A percentile compares a stretch with the other conserved stretches of the same genome.
These are phyloP conservation scores for Torymus auratus DNA, from an alignment of 2,888 invertebrate genomes.

Conservation along the genomic window DNA sequence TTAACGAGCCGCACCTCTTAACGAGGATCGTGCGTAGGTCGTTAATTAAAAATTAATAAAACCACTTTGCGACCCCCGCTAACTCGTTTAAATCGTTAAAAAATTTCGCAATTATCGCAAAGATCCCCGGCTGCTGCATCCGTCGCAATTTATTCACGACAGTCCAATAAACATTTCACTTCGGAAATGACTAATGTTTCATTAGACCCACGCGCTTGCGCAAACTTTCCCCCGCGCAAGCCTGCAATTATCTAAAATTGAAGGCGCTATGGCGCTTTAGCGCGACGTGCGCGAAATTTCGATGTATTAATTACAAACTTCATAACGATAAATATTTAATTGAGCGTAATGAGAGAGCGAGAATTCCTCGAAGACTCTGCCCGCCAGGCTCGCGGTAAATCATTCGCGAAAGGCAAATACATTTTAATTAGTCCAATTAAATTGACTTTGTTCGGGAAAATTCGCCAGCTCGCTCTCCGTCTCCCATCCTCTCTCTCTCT, in stretches of 20 bases:
- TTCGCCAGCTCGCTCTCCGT: conserved; percentile 17
- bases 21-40: no score
- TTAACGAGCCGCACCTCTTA: no score
- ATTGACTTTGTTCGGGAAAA: conserved; percentile 34
- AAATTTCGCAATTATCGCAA: no score
- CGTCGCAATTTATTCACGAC: not conserved
- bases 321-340: conserved; percentile 45
- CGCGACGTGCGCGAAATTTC: not conserved
- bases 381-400: not conserved
- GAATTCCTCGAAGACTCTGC: conserved; percentile 5
- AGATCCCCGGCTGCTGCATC: not conserved
- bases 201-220: not conserved
- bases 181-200: no score
- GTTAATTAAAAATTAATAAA: no score
- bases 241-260: conserved; percentile 15
- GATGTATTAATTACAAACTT: conserved; percentile 32
- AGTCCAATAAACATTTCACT: no score
- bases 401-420: conserved; percentile 39
- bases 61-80: no score
- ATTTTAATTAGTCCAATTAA: conserved; percentile 52
- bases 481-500: not conserved
- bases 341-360: conserved; percentile 33
- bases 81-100: no score
- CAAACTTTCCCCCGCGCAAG: no score
- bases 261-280: not conserved